Conservation (phyloP, 2,888 invertebrate genomes). For the Aphodius granarius region DNA sequence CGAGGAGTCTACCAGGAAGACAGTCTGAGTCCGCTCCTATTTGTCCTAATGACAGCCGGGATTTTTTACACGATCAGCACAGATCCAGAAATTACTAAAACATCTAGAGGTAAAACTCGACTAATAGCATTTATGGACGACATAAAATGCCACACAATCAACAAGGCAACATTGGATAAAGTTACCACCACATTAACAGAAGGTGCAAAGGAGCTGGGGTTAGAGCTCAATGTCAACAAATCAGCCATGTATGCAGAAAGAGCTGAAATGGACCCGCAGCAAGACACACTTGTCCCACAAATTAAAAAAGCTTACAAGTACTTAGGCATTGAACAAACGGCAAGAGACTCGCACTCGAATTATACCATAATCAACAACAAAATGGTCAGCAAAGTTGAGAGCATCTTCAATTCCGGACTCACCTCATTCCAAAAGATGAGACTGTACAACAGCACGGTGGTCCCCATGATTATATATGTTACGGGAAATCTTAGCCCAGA, state of each 20-base stretch:
- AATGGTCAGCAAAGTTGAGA: background rate
- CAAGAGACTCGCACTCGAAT: background rate
- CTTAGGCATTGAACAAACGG: background rate
- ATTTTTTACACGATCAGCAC: background rate
- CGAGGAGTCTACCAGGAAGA: constrained; percentile 22
- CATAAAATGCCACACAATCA: constrained; percentile 11
- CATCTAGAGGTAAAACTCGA: background rate
- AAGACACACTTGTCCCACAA: background rate
- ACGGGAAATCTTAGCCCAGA: background rate
- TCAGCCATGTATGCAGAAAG: background rate
- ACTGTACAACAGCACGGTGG: background rate
- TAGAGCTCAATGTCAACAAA: background rate
- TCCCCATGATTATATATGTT: background rate
- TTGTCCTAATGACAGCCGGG: background rate
- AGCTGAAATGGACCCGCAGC: background rate
- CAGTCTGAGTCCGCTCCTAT: background rate
- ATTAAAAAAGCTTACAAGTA: background rate
- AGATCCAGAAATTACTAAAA: background rate
- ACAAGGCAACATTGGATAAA: background rate
- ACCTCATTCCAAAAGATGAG: constrained; percentile 3
- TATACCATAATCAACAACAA: background rate
- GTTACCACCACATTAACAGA: constrained; percentile 3
- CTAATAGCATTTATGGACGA: constrained; percentile 9
- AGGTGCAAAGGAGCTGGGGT: background rate
- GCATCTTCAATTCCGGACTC: background rate